phyloP scores from a whole-genome alignment of 2,888 invertebrate genomes.

The Pterostichus madidus region DNA sequence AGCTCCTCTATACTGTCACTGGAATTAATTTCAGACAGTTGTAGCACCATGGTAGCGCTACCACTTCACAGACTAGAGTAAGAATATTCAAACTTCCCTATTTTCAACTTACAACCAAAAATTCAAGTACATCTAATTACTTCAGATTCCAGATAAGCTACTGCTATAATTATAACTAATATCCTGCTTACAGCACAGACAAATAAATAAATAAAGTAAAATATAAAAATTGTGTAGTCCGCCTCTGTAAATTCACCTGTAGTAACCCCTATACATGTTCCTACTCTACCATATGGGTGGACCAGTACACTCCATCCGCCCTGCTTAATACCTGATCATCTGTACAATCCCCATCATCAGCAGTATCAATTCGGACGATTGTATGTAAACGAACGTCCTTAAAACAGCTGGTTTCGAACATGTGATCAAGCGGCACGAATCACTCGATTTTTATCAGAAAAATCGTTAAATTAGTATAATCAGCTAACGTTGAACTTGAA shows the following conservation, averaged over 20 bases:
- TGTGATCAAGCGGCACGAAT: conserved; percentile 49
- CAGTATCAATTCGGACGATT: conserved; percentile 39
- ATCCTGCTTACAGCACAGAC: too few species aligned
- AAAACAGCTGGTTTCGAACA: conserved; percentile 64
- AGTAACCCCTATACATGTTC: background rate
- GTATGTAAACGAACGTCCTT: conserved; percentile 69
- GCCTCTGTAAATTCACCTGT: conserved; percentile 53
- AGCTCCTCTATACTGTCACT: too few species aligned
- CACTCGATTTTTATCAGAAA: conserved; percentile 54
- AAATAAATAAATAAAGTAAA: too few species aligned
- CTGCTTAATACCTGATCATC: background rate
- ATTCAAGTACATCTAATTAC: too few species aligned
- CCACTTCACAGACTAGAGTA: too few species aligned
- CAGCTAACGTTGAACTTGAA: conserved; percentile 44
- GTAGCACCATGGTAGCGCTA: too few species aligned
- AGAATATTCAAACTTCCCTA: too few species aligned
- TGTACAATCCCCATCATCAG: background rate
- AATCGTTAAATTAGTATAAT: conserved; percentile 46
- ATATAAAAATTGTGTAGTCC: background rate
- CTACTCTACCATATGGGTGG: conserved; percentile 55
- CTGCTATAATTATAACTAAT: too few species aligned
- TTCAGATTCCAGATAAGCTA: too few species aligned
- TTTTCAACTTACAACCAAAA: too few species aligned
- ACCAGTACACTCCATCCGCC: conserved; percentile 46
- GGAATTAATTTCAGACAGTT: too few species aligned